A percentile compares a stretch with the other conserved stretches of the same genome.
Evolutionary conservation across 2,797 vertebrate species (phyloP).

Genomic region (Hipposideros larvatus): DNA sequence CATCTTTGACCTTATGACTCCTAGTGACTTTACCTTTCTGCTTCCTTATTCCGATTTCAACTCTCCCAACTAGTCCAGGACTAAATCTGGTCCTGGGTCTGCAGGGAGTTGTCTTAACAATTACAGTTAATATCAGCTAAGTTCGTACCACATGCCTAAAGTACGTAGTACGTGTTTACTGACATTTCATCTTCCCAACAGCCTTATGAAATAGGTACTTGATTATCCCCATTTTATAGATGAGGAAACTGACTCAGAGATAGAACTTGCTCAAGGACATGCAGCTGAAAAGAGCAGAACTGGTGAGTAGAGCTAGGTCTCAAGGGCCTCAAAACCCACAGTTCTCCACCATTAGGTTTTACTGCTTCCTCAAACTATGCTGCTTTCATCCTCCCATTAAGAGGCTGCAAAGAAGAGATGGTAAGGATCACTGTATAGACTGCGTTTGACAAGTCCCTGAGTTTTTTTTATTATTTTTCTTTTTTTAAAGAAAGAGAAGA

Average conservation of each 20-base stretch:
- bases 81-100: not conserved
- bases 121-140: not conserved
- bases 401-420: not conserved
- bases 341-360: not conserved
- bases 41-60: not conserved
- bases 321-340: not conserved
- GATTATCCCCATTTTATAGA: constrained; percentile 6
- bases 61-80: not conserved
- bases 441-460: not conserved
- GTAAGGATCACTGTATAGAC: not conserved
- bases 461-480: not conserved
- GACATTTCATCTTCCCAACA: not conserved
- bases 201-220: not conserved
- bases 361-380: not conserved
- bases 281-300: not conserved
- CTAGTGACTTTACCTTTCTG: not conserved
- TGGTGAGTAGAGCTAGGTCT: not conserved
- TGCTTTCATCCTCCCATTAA: not conserved
- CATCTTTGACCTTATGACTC: not conserved
- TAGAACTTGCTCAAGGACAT: not conserved
- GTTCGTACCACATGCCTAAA: not conserved
- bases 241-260: not conserved
- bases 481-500: constrained; percentile 28
- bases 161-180: not conserved
- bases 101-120: not conserved